These are phyloP conservation scores for Myrmecobius fasciatus DNA, from an alignment of 2,113 vertebrate species.

Conservation along the genomic window DNA sequence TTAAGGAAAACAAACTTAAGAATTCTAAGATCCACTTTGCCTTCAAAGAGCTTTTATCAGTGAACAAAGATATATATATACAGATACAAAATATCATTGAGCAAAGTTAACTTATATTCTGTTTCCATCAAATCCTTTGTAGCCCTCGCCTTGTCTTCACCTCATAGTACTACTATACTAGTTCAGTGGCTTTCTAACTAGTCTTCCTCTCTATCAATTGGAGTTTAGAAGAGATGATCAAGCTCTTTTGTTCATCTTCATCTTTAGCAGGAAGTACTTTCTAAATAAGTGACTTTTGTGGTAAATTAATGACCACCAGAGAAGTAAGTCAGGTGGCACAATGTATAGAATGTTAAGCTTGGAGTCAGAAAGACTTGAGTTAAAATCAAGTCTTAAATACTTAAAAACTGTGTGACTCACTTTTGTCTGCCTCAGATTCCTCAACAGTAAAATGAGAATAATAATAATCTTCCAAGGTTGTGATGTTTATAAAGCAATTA, in stretches of 20 bases:
- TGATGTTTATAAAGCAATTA: no score
- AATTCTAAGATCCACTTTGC: background rate
- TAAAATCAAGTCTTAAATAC: background rate
- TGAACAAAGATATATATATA: background rate
- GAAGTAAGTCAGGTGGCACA: background rate
- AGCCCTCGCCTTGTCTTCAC: background rate
- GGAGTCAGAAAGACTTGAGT: background rate
- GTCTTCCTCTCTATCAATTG: background rate
- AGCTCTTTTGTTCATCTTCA: background rate
- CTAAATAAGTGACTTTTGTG: background rate
- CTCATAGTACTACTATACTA: background rate
- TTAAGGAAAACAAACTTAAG: background rate
- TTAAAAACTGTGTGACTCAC: background rate
- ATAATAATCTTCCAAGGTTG: background rate
- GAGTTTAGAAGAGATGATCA: background rate
- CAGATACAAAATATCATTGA: background rate
- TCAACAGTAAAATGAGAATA: background rate
- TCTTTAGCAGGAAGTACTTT: background rate
- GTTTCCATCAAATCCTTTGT: background rate
- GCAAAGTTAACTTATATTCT: background rate
- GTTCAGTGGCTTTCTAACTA: background rate
- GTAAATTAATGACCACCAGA: background rate
- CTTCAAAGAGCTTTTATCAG: background rate
- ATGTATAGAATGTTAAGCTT: background rate
- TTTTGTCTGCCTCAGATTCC: background rate